A percentile compares a stretch with the other conserved stretches of the same genome.
phyloP scores from a whole-genome alignment of 2,113 vertebrate genomes.

The Herpetotheres cachinnans region DNA sequence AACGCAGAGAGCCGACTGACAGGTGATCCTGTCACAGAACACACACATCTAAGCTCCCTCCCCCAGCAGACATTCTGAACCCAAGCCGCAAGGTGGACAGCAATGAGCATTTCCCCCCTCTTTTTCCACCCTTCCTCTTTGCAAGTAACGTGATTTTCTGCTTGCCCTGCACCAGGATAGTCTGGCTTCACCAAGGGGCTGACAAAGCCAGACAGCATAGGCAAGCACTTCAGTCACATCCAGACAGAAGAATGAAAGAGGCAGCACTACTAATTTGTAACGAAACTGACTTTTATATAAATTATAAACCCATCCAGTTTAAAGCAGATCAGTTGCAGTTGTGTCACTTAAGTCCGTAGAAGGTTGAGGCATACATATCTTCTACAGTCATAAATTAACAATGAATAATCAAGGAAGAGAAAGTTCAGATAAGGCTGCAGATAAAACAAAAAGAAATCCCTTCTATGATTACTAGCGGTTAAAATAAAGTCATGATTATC shows the following conservation, averaged over 20 bases:
- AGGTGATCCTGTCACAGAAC: not conserved
- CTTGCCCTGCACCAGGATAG: not conserved
- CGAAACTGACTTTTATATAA: slow-evolving; percentile 74
- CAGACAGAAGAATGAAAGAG: slow-evolving; percentile 31
- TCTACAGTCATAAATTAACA: slow-evolving; percentile 73
- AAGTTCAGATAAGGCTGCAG: slow-evolving; percentile 60
- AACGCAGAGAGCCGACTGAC: not conserved
- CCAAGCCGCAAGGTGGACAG: rapidly evolving
- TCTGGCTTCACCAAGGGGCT: not conserved
- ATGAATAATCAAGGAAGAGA: slow-evolving; percentile 53
- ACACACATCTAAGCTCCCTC: too few relatives aligned
- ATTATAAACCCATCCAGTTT: slow-evolving; percentile 77
- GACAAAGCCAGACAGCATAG: not conserved
- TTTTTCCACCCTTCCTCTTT: not conserved
- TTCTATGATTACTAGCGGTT: slow-evolving; percentile 62
- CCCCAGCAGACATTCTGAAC: not conserved
- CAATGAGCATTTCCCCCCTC: not conserved
- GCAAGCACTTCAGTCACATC: not conserved
- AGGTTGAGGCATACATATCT: slow-evolving; percentile 58
- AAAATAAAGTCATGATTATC: slow-evolving; percentile 73
- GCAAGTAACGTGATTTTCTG: not conserved
- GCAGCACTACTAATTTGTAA: slow-evolving; percentile 58
- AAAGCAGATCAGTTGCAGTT: slow-evolving; percentile 65
- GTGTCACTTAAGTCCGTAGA: slow-evolving; percentile 63
- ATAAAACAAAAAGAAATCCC: slow-evolving; percentile 34